A percentile compares a stretch with the other conserved stretches of the same genome.
Evolutionary conservation across 2,113 vertebrate species (phyloP).

Genomic region (Empidonax traillii): DNA sequence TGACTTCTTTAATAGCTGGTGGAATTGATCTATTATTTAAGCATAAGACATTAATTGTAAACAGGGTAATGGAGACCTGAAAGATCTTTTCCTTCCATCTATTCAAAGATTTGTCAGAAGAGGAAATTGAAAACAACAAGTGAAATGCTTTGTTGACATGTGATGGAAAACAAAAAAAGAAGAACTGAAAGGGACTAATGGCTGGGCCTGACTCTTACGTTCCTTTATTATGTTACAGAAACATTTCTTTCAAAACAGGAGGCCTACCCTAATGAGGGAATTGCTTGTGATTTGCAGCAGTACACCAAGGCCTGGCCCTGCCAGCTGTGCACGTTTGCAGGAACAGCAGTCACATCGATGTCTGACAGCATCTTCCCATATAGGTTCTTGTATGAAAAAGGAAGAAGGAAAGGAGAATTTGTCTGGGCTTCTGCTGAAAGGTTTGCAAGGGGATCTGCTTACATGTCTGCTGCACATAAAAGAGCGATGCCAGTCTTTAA

Average conservation of each 20-base stretch:
- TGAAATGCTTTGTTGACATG: background rate
- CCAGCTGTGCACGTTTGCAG: background rate
- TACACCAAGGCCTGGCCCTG: background rate
- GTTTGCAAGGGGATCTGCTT: background rate
- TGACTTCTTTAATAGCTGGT: background rate
- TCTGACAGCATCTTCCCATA: background rate
- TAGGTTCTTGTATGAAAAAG: background rate
- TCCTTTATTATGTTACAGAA: background rate
- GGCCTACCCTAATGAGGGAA: background rate
- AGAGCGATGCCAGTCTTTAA: fast-evolving
- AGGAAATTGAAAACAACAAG: background rate
- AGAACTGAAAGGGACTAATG: background rate
- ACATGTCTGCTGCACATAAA: background rate
- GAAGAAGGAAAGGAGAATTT: background rate
- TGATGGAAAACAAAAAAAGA: background rate
- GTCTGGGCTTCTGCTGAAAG: background rate
- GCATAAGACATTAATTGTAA: background rate
- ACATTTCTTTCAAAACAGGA: background rate
- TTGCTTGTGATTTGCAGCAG: background rate
- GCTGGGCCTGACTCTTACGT: background rate
- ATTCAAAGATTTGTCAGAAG: background rate
- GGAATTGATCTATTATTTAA: conserved; percentile 4
- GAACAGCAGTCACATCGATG: fast-evolving
- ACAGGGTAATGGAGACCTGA: background rate
- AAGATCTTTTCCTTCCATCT: background rate